Evolutionary conservation across 2,888 invertebrate genomes (phyloP).

Genomic region (Lepidonotus clava): DNA sequence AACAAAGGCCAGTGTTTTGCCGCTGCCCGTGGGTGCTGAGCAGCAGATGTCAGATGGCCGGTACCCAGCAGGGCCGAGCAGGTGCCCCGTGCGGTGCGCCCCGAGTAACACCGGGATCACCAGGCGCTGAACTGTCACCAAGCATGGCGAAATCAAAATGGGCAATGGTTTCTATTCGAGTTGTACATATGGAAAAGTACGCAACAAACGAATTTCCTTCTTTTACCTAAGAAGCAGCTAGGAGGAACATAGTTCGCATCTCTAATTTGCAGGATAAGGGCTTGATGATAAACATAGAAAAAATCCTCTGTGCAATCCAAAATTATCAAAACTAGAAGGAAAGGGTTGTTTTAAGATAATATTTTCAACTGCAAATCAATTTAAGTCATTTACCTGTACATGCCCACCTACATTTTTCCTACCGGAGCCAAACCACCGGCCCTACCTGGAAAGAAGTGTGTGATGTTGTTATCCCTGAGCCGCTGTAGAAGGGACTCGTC

Average conservation of each 20-base stretch:
- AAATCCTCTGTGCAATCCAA: too few relatives aligned
- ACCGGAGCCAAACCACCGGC: too few relatives aligned
- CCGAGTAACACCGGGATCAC: slow-evolving; percentile 77
- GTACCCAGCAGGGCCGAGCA: slow-evolving; percentile 57
- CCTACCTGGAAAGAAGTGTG: slow-evolving; percentile 69
- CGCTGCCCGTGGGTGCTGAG: slow-evolving; percentile 98
- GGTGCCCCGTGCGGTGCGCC: slow-evolving; percentile 59
- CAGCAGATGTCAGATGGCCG: slow-evolving; percentile 94
- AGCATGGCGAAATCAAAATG: slow-evolving; percentile 59
- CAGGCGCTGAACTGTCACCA: slow-evolving; percentile 75
- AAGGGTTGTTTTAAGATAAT: not conserved
- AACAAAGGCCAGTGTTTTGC: slow-evolving; percentile 96
- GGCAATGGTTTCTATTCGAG: not conserved
- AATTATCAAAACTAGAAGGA: not conserved
- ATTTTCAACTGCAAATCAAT: not conserved
- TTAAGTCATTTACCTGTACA: too few relatives aligned
- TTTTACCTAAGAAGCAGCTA: not conserved
- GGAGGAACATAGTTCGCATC: too few relatives aligned
- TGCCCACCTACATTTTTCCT: too few relatives aligned
- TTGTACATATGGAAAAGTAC: not conserved
- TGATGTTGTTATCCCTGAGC: slow-evolving; percentile 87
- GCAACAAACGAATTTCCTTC: not conserved
- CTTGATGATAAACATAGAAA: too few relatives aligned
- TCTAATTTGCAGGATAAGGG: not conserved
- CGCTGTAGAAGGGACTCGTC: slow-evolving; percentile 84